Evolutionary conservation across 1,140 invertebrate genomes (phyloP), one percentile per base, ranked within the genome.

Genomic region (Sinonovacula constricta): DNA sequence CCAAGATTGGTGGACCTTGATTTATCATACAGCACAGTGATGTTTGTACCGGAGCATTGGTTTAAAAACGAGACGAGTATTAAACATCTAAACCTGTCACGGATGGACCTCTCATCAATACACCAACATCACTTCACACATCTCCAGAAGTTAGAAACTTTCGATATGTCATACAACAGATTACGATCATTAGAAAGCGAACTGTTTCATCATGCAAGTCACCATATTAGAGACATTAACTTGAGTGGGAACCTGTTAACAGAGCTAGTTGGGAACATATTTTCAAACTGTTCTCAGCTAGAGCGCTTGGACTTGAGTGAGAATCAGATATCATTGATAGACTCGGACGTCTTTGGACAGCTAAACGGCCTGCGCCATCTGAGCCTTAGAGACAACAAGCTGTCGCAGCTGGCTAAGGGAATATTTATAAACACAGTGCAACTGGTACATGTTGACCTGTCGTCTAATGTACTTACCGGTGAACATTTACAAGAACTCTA

Each of bases 391-490:
- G 49, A 57, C 51, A 72, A 72, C 54, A 51, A 72, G 39, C 14
- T 72, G 26, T 60, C 30, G 15, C 3, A 33, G 7, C 56, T 72
- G n/a, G 56, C 60, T 5, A 28, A 26, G 26, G 24, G n/a, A 26
- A 60, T 34, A 62, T 72, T 72, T 24, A 15, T 36, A 60, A 14
- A 60, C 26, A 49, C 31, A 30, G 28, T 49, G 36, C 31, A 72
- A 10, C 30, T 72, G 18, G 18, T 14, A 30, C 49, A 39, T 34
- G 45, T 72, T 4, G 69, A 72, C 33, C 34, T 72, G 22, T 72
- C 69, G n/a, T 72, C 69, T 45, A 72, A 72, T 51, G 36, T 36
- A 28, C 51, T 72, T 18, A 62, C 51, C 51, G 69, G 62, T 60
- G 31, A 60, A 51, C 56, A 56, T 28, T 56, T n/a, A 1, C 56